Evolutionary conservation across 1,140 invertebrate species (phyloP).

Genomic region (Bicyclus anynana): DNA sequence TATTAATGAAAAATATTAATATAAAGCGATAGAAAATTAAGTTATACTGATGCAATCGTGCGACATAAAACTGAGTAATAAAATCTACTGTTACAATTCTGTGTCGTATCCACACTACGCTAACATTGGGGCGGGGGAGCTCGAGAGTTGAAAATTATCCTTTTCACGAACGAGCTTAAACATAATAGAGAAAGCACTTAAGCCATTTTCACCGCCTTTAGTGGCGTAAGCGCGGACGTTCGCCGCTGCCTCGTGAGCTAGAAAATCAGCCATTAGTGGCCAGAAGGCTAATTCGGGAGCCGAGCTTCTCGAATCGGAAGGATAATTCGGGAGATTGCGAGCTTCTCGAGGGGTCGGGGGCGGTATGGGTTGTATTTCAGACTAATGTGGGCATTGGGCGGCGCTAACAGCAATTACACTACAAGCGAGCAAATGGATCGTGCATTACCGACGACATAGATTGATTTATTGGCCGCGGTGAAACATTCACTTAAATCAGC

Average conservation of each 20-base stretch:
- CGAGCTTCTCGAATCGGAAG: too few species aligned
- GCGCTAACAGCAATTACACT: constrained; percentile 72
- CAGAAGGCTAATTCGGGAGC: constrained; percentile 55
- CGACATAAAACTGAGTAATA: too few species aligned
- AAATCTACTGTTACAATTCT: not conserved
- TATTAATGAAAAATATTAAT: too few species aligned
- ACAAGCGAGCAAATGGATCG: constrained; percentile 72
- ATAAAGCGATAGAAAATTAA: too few species aligned
- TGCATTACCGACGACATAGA: constrained; percentile 70
- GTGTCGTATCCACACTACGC: constrained; percentile 28
- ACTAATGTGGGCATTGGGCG: constrained; percentile 71
- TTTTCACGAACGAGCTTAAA: constrained; percentile 76
- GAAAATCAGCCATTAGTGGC: constrained; percentile 73
- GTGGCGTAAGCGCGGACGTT: constrained; percentile 73
- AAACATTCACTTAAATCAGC: constrained; percentile 46
- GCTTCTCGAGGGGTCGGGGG: constrained; percentile 38
- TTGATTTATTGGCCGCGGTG: constrained; percentile 67
- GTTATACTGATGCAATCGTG: too few species aligned
- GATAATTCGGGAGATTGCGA: constrained; percentile 29
- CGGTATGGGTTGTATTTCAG: constrained; percentile 43
- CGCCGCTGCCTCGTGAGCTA: constrained; percentile 70
- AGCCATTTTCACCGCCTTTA: constrained; percentile 77
- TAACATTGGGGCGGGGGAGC: constrained; percentile 41
- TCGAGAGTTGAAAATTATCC: constrained; percentile 76
- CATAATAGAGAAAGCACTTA: constrained; percentile 78